Conservation (phyloP, 2,113 vertebrate genomes). For the Vidua chalybeata region DNA sequence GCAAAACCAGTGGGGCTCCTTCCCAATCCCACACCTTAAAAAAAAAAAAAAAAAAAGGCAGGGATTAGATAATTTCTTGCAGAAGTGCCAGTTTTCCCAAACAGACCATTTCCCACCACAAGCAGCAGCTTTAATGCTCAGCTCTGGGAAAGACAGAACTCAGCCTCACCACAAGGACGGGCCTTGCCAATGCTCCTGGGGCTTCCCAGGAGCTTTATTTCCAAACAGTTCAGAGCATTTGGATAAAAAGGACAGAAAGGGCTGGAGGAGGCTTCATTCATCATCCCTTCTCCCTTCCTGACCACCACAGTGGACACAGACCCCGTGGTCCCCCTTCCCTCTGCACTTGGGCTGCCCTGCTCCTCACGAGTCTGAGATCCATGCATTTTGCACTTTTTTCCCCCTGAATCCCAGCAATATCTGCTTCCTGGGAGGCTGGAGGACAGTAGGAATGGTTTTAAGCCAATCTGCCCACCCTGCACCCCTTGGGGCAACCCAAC, state of each 20-base stretch:
- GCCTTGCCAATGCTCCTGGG: neutral
- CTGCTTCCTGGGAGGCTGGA: neutral
- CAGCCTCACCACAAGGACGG: neutral
- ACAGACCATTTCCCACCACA: neutral
- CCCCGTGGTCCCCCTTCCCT: neutral
- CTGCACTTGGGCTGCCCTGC: fast-evolving
- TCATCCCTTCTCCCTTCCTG: neutral
- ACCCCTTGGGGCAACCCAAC: fast-evolving
- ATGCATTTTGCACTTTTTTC: fast-evolving
- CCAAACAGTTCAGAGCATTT: neutral
- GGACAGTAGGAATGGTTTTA: neutral
- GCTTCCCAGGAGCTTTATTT: neutral
- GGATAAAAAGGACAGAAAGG: neutral
- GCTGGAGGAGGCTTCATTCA: neutral
- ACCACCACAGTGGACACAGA: neutral
- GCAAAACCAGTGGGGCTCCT: neutral
- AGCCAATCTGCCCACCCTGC: neutral
- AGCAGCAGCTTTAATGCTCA: neutral
- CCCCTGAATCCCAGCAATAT: neutral
- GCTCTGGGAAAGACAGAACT: neutral
- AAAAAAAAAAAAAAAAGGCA: neutral
- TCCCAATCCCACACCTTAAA: neutral
- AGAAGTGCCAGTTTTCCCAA: neutral
- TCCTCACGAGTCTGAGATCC: fast-evolving
- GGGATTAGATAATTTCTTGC: neutral